Evolutionary conservation across 1,140 invertebrate genomes (phyloP), one percentile per base, ranked within the genome.

Genomic region (Dysdera silvatica): DNA sequence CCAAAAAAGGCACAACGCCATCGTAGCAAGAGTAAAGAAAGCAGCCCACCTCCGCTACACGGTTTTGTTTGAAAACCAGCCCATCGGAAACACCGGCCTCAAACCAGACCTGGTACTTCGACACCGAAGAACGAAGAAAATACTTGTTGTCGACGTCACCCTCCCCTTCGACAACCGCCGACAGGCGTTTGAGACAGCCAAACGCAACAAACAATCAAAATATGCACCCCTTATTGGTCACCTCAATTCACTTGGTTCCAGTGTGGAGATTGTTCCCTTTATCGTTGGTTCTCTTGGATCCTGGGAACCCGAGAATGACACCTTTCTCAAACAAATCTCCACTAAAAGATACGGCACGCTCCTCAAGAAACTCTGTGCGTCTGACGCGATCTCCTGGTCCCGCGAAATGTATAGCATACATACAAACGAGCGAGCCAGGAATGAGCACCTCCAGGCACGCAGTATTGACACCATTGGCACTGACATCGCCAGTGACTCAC

Each of bases 381-480:
- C 26, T 14, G 54, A 57, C 0, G 24, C n/a, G 3, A 57, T 57
- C 16, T 18, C n/a, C 2, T 8, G 12, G 4, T 45, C 54, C 1
- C n/a, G 54, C 4, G 35, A 43, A 24, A 57, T 57, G 0, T 57
- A 57, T n/a, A n/a, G n/a, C n/a, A n/a, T n/a, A n/a, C n/a, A n/a
- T n/a, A n/a, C n/a, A n/a, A n/a, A n/a, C n/a, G n/a, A n/a, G n/a
- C n/a, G n/a, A n/a, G n/a, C n/a, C n/a, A n/a, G n/a, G n/a, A n/a
- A n/a, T n/a, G n/a, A n/a, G n/a, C n/a, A n/a, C n/a, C n/a, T n/a
- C n/a, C n/a, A n/a, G n/a, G n/a, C n/a, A n/a, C n/a, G n/a, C n/a
- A n/a, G n/a, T n/a, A n/a, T n/a, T n/a, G n/a, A n/a, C n/a, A n/a
- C n/a, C n/a, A n/a, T n/a, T n/a, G n/a, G n/a, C n/a, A n/a, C n/a